phyloP scores from a whole-genome alignment of 2,888 invertebrate genomes.

The Sceliomorpha sp. region DNA sequence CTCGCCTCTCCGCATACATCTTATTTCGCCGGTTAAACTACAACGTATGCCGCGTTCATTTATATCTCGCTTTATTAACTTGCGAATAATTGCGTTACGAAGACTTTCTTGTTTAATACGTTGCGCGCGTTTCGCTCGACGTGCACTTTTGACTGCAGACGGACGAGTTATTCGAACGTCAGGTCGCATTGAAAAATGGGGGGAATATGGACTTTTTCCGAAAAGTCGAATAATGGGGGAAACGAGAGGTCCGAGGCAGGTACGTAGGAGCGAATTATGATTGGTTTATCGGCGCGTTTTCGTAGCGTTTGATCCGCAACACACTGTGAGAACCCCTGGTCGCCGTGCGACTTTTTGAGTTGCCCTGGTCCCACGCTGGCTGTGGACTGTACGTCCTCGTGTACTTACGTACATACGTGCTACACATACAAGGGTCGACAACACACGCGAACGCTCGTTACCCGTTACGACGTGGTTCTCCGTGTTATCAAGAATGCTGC shows the following conservation, averaged over 20 bases:
- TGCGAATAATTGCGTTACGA: slow-evolving; percentile 9
- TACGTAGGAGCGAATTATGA: too few species aligned
- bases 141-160: not conserved
- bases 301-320: slow-evolving; percentile 39
- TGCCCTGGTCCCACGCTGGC: slow-evolving; percentile 78
- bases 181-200: too few species aligned
- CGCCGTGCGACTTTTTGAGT: slow-evolving; percentile 79
- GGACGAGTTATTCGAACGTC: too few species aligned
- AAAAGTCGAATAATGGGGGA: too few species aligned
- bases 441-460: slow-evolving; percentile 50
- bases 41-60: slow-evolving; percentile 22
- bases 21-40: slow-evolving; percentile 9
- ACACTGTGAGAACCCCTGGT: slow-evolving; percentile 73
- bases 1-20: slow-evolving; percentile 37
- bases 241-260: too few species aligned
- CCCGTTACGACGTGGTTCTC: slow-evolving; percentile 55
- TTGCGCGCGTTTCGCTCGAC: too few species aligned
- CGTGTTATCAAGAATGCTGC: slow-evolving; percentile 58
- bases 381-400: slow-evolving; percentile 65
- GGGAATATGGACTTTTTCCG: too few species aligned
- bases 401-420: slow-evolving; percentile 45
- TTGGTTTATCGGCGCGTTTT: slow-evolving; percentile 39
- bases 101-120: not conserved
- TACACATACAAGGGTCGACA: slow-evolving; percentile 26
- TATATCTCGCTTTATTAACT: slow-evolving; percentile 7